Conservation (phyloP, 2,888 invertebrate species). For the Volucella zonaria region DNA sequence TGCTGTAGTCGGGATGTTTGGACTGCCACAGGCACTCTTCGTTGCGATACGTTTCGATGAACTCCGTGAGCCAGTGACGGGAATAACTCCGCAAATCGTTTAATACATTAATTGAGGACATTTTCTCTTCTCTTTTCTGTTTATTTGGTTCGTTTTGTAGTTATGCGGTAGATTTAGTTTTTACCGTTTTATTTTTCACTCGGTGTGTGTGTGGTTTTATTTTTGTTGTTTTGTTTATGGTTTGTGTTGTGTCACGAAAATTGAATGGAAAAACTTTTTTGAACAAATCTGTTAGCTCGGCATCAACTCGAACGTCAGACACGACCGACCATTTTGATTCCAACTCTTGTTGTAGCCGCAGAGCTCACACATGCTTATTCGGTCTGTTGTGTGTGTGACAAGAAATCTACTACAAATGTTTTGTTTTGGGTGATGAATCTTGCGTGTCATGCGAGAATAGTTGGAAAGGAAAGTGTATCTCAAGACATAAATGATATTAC, state of each 20-base stretch:
- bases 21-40: slow-evolving; percentile 82
- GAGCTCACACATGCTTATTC: neutral
- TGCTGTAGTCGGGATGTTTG: slow-evolving; percentile 81
- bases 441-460: too few relatives aligned
- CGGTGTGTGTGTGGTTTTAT: slow-evolving; percentile 33
- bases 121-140: slow-evolving; percentile 32
- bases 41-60: slow-evolving; percentile 81
- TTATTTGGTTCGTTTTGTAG: neutral
- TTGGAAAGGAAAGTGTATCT: too few relatives aligned
- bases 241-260: slow-evolving; percentile 34
- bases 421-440: too few relatives aligned
- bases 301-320: slow-evolving; percentile 77
- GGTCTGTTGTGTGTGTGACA: neutral
- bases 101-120: slow-evolving; percentile 77
- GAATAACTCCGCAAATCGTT: slow-evolving; percentile 81
- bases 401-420: too few relatives aligned
- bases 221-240: slow-evolving; percentile 48
- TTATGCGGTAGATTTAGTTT: slow-evolving; percentile 1
- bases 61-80: slow-evolving; percentile 81
- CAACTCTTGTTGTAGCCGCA: slow-evolving; percentile 71
- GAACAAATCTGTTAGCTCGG: slow-evolving; percentile 74
- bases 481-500: too few relatives aligned
- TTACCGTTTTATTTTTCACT: slow-evolving; percentile 27
- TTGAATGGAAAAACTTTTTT: slow-evolving; percentile 59
- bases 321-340: slow-evolving; percentile 76